A percentile compares a stretch with the other conserved stretches of the same genome.
Conservation (phyloP, 2,797 vertebrate genomes). For the Sebastes flavidus region DNA sequence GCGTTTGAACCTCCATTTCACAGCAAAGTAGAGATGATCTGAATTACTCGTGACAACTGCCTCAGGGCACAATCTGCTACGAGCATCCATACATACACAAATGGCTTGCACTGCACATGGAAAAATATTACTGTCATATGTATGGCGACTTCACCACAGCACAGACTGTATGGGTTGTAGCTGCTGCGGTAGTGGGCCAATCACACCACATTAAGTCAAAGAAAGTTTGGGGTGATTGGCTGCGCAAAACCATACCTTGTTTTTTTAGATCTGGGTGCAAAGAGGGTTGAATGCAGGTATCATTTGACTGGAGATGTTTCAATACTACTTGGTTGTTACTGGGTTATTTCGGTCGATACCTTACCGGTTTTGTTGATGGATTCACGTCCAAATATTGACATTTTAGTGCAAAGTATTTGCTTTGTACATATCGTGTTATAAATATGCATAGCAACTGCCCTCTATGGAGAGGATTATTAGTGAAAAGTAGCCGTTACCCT, state of each 20-base stretch:
- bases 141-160: too few species aligned
- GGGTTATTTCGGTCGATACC: neutral
- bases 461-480: too few species aligned
- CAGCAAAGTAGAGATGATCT: slow-evolving; percentile 10
- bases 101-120: slow-evolving; percentile 11
- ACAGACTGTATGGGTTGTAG: neutral
- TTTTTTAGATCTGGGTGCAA: neutral
- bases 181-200: neutral
- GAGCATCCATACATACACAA: neutral
- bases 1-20: slow-evolving; percentile 12
- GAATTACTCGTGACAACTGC: slow-evolving; percentile 21
- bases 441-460: too few species aligned
- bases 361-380: neutral
- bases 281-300: neutral
- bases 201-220: neutral
- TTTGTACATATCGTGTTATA: too few species aligned
- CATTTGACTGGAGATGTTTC: neutral
- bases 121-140: neutral
- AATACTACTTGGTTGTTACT: neutral
- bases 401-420: too few species aligned
- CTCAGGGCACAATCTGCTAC: slow-evolving; percentile 18
- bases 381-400: too few species aligned
- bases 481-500: too few species aligned
- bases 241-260: neutral
- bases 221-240: too few species aligned